Evolutionary conservation across 2,797 vertebrate genomes (phyloP).

Genomic region (Helostoma temminkii): DNA sequence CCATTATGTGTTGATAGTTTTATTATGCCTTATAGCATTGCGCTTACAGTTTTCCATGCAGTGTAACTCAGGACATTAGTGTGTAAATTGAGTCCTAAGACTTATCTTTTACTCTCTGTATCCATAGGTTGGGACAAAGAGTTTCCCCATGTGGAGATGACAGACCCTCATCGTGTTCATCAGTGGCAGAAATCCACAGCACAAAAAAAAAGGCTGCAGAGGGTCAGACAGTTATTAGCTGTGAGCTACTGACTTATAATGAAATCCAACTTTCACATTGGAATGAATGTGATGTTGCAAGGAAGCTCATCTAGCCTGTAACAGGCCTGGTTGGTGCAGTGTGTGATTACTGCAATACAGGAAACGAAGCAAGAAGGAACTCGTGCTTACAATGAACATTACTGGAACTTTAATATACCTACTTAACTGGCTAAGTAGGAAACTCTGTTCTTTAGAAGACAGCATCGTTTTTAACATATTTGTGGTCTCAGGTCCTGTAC

Average conservation of each 20-base stretch:
- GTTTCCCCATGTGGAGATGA: slow-evolving; percentile 83
- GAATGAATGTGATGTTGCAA: background rate
- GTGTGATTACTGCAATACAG: background rate
- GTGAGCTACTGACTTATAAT: slow-evolving; percentile 24
- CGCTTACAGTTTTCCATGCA: slow-evolving; percentile 3
- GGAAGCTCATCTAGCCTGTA: background rate
- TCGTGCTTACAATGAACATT: background rate
- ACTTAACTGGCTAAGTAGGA: background rate
- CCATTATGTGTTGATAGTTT: background rate
- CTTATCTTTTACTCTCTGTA: background rate
- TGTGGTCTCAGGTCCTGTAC: slow-evolving; percentile 7
- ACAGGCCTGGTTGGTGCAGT: slow-evolving; percentile 2
- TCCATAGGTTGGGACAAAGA: slow-evolving; percentile 69
- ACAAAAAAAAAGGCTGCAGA: too few relatives aligned
- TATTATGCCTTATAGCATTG: background rate
- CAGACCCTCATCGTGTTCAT: slow-evolving; percentile 11
- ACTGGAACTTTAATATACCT: background rate
- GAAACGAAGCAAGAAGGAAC: background rate
- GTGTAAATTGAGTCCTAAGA: background rate
- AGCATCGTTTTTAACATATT: background rate
- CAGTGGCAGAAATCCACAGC: slow-evolving; percentile 1
- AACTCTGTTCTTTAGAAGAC: slow-evolving; percentile 11
- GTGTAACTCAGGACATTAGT: background rate
- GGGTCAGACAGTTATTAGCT: slow-evolving; percentile 9
- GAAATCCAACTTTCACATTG: background rate